phyloP scores from a whole-genome alignment of 2,888 invertebrate genomes.

The Hyppa rectilinea region DNA sequence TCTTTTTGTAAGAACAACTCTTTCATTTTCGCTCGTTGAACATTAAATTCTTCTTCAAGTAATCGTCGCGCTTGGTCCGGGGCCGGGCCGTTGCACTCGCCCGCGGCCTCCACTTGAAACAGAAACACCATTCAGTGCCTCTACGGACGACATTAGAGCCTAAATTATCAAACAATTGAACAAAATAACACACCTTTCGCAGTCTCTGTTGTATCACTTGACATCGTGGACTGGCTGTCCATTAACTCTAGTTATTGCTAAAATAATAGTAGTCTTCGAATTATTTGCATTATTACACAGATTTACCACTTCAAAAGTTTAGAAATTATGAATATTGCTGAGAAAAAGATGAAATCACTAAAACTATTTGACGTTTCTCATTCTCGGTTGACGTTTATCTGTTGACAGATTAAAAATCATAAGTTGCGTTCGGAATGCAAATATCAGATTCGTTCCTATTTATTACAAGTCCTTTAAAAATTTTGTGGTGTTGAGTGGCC shows the following conservation, averaged over 20 bases:
- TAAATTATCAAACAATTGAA: constrained; percentile 68
- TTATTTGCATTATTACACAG: constrained; percentile 63
- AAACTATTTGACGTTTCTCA: constrained; percentile 69
- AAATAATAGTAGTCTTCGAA: constrained; percentile 43
- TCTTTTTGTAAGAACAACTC: constrained; percentile 98
- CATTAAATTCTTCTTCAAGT: constrained; percentile 96
- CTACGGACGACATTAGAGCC: constrained; percentile 72
- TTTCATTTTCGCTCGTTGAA: constrained; percentile 97
- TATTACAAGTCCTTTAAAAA: too few relatives aligned
- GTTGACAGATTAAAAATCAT: constrained; percentile 43
- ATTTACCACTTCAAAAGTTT: constrained; percentile 47
- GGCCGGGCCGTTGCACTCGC: constrained; percentile 72
- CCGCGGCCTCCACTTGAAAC: constrained; percentile 85
- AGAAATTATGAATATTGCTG: constrained; percentile 55
- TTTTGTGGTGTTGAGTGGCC: neutral
- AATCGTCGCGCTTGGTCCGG: constrained; percentile 83
- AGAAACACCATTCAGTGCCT: constrained; percentile 86
- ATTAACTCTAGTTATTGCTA: constrained; percentile 47
- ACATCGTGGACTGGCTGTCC: constrained; percentile 73
- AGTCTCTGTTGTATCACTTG: constrained; percentile 78
- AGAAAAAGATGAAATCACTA: constrained; percentile 66
- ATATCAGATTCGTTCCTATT: neutral
- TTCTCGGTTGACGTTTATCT: constrained; percentile 58
- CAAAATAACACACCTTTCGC: constrained; percentile 84
- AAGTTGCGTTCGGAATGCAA: constrained; percentile 28